These are phyloP conservation scores for Nycticryphes semicollaris DNA, from an alignment of 2,113 vertebrate genomes.

Conservation along the genomic window DNA sequence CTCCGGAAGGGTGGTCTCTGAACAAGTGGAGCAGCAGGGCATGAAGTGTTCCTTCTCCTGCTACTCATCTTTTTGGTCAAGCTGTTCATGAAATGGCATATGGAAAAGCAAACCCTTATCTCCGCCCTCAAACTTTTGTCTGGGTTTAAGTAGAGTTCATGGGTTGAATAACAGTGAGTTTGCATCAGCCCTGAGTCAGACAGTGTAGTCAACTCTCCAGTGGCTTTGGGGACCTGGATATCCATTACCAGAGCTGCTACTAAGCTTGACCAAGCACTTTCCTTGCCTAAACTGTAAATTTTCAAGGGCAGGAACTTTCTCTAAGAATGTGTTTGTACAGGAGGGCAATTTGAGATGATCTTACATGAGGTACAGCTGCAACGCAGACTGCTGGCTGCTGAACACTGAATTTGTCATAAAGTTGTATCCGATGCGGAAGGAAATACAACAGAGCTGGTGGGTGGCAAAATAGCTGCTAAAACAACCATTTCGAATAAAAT, in stretches of 20 bases:
- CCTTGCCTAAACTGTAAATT: background rate
- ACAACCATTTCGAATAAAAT: background rate
- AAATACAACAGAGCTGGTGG: background rate
- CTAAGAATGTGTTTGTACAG: background rate
- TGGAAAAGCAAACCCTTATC: background rate
- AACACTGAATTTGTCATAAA: background rate
- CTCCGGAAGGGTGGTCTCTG: background rate
- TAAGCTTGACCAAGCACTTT: background rate
- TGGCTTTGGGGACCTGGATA: background rate
- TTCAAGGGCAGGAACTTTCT: background rate
- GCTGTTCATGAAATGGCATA: background rate
- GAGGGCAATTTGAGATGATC: background rate
- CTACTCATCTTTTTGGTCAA: background rate
- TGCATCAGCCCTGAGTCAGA: background rate
- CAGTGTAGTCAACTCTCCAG: background rate
- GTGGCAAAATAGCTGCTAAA: background rate
- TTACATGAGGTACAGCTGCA: background rate
- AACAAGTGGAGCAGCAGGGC: background rate
- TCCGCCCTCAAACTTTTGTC: background rate
- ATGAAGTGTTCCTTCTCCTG: background rate
- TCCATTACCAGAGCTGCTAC: background rate
- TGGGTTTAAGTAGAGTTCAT: background rate
- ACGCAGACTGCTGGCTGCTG: background rate
- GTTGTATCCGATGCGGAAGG: rapidly evolving
- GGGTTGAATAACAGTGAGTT: background rate